phyloP scores from a whole-genome alignment of 2,888 invertebrate species.

The Leucoma salicis region DNA sequence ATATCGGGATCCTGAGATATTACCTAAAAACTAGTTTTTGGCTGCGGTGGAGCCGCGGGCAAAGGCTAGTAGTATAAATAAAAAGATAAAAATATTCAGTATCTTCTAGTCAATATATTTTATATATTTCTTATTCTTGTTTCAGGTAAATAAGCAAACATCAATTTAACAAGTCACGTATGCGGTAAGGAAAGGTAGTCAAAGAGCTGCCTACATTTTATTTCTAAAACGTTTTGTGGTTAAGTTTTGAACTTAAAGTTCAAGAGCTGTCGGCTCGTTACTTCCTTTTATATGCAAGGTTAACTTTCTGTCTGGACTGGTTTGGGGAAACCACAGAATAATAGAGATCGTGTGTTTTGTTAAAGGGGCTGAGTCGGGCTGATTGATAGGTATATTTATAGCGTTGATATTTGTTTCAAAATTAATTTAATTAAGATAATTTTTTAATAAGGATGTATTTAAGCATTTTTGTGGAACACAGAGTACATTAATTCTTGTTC shows the following conservation, averaged over 20 bases:
- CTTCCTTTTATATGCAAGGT: slow-evolving; percentile 15
- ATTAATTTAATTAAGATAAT: too few relatives aligned
- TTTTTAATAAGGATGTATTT: too few relatives aligned
- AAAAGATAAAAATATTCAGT: too few relatives aligned
- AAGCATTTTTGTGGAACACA: too few relatives aligned
- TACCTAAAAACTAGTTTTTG: too few relatives aligned
- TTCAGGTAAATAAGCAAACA: slow-evolving; percentile 23
- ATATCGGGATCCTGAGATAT: too few relatives aligned
- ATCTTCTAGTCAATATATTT: too few relatives aligned
- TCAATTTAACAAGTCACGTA: slow-evolving; percentile 1
- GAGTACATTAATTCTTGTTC: too few relatives aligned
- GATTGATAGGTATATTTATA: background rate
- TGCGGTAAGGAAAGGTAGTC: slow-evolving; percentile 20
- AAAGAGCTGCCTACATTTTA: background rate
- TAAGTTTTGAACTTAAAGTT: slow-evolving; percentile 18
- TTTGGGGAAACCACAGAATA: slow-evolving; percentile 12
- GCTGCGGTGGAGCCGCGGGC: too few relatives aligned
- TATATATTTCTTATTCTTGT: slow-evolving; percentile 9
- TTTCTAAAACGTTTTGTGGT: slow-evolving; percentile 13
- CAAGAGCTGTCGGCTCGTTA: slow-evolving; percentile 22
- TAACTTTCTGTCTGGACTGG: slow-evolving; percentile 17
- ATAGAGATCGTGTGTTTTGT: slow-evolving; percentile 3
- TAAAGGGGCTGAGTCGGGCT: background rate
- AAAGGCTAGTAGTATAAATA: too few relatives aligned
- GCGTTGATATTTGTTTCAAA: background rate